Conservation (phyloP, 2,888 invertebrate genomes). For the Ephialtes manifestator region DNA sequence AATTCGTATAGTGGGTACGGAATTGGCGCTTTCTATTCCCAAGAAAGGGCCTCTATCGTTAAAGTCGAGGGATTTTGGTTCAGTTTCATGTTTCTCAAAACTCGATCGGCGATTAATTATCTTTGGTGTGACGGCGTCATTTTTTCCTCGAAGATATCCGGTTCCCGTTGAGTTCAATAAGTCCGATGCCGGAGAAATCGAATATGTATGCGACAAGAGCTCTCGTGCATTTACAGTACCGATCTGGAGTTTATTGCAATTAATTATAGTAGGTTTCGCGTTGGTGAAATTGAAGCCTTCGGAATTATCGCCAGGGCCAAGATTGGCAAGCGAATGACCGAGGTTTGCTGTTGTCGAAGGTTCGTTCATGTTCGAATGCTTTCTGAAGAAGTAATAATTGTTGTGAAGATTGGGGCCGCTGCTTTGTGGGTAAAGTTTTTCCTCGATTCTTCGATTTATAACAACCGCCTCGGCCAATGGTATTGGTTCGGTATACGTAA, state of each 20-base stretch:
- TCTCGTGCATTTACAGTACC: neutral
- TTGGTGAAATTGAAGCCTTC: neutral
- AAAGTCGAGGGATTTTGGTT: neutral
- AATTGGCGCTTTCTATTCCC: slow-evolving; percentile 43
- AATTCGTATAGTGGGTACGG: slow-evolving; percentile 65
- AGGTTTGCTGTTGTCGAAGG: neutral
- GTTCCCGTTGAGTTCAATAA: neutral
- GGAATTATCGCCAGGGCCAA: neutral
- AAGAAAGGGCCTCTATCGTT: neutral
- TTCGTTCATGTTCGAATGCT: slow-evolving; percentile 55
- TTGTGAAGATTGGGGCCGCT: slow-evolving; percentile 60
- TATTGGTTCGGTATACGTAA: slow-evolving; percentile 82
- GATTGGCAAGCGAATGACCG: neutral
- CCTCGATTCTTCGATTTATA: slow-evolving; percentile 83
- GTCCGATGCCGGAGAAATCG: neutral
- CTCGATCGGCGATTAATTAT: neutral
- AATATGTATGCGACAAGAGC: neutral
- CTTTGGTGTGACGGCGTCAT: neutral
- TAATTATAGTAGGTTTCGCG: slow-evolving; percentile 1
- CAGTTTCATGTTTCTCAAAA: neutral
- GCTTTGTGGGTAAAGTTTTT: slow-evolving; percentile 81
- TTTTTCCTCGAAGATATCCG: neutral
- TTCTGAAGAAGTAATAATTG: slow-evolving; percentile 78
- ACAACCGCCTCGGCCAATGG: slow-evolving; percentile 82
- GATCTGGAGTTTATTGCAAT: slow-evolving; percentile 22